phyloP scores from a whole-genome alignment of 2,797 vertebrate species.

The Mionectes olivaceus region DNA sequence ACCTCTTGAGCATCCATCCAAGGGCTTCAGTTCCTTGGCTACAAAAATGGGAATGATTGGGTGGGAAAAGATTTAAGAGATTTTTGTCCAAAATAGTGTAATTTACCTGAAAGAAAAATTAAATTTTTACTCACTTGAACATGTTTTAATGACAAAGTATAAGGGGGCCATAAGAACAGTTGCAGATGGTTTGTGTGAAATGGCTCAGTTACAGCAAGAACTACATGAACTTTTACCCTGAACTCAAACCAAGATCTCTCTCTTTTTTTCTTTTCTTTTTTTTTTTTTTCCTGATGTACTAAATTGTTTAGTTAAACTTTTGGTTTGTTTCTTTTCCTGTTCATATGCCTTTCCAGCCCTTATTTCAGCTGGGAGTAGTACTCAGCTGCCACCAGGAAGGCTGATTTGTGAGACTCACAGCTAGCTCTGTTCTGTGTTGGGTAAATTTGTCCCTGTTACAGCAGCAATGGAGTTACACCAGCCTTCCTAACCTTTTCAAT shows the following conservation, averaged over 20 bases:
- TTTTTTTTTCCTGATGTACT: background rate
- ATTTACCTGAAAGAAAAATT: background rate
- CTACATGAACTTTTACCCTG: conserved; percentile 60
- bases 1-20: background rate
- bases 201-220: conserved; percentile 44
- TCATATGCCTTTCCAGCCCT: conserved; percentile 22
- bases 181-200: conserved; percentile 49
- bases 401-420: background rate
- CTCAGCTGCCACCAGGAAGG: conserved; percentile 49
- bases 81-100: background rate
- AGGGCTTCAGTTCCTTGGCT: background rate
- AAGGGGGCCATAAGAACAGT: background rate
- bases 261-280: background rate
- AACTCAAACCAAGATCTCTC: conserved; percentile 39
- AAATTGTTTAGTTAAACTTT: conserved; percentile 70
- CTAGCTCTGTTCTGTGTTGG: background rate
- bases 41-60: background rate
- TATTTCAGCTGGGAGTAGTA: conserved; percentile 45
- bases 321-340: conserved; percentile 64
- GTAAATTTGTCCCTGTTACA: conserved; percentile 1
- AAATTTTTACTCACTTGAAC: background rate
- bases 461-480: background rate
- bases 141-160: conserved; percentile 12
- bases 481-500: conserved; percentile 13
- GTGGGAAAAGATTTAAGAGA: background rate